These are phyloP conservation scores for Phenganax subtilis DNA, from an alignment of 92 coral and sea anemone genomes.

Conservation along the genomic window DNA sequence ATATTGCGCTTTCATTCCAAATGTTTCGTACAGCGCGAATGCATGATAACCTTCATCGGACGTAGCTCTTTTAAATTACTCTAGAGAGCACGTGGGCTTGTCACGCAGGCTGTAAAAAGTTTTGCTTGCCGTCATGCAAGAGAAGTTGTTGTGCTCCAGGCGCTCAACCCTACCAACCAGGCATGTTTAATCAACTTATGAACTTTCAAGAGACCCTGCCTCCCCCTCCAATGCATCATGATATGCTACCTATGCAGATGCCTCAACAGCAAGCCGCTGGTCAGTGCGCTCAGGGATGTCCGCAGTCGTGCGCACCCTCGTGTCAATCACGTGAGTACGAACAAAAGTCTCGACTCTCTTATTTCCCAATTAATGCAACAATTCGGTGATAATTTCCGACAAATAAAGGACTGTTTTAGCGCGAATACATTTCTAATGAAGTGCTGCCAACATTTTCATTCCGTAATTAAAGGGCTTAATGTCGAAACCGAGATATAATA, in stretches of 20 bases:
- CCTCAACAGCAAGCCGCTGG: slow-evolving; percentile 36
- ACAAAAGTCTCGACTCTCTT: neutral
- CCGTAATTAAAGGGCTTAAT: no score
- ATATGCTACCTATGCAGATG: slow-evolving; percentile 37
- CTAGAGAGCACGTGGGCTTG: slow-evolving; percentile 80
- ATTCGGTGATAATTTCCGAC: no score
- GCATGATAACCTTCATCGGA: no score
- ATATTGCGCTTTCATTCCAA: no score
- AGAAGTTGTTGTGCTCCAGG: slow-evolving; percentile 84
- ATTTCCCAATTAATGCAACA: no score
- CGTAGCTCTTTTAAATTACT: no score
- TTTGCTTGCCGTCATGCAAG: slow-evolving; percentile 94
- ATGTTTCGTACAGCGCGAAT: no score
- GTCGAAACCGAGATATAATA: no score
- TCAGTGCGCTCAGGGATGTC: slow-evolving; percentile 49
- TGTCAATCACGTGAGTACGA: slow-evolving; percentile 63
- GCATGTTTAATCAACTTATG: slow-evolving; percentile 76
- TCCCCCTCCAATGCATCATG: slow-evolving; percentile 74
- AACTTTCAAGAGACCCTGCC: slow-evolving; percentile 75
- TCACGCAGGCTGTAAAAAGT: slow-evolving; percentile 85
- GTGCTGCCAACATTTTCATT: no score
- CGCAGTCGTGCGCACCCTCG: slow-evolving; percentile 85
- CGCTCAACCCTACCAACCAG: slow-evolving; percentile 80
- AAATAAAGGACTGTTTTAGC: no score
- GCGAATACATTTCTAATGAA: no score